Evolutionary conservation across 2,113 vertebrate species (phyloP).

Genomic region (Hydropotes inermis): DNA sequence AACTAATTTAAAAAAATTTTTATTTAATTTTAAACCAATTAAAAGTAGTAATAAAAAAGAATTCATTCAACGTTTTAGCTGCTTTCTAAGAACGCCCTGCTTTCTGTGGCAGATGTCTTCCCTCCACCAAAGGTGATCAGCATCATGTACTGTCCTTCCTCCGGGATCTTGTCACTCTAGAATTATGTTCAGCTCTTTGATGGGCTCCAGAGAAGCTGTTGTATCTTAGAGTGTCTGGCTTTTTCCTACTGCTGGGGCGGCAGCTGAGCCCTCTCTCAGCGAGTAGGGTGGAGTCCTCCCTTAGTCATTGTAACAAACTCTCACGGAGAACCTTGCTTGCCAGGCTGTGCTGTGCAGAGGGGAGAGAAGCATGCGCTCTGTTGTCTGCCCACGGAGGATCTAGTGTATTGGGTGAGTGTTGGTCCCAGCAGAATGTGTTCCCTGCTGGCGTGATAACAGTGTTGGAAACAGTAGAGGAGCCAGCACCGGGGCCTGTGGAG

Average conservation of each 20-base stretch:
- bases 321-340: background rate
- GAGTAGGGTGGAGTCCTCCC: background rate
- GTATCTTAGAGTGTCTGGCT: background rate
- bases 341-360: background rate
- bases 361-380: background rate
- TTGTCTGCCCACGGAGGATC: background rate
- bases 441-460: rapidly evolving
- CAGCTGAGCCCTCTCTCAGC: rapidly evolving
- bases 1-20: background rate
- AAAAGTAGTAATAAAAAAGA: background rate
- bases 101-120: background rate
- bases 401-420: background rate
- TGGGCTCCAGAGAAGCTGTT: background rate
- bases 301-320: background rate
- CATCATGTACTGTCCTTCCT: background rate
- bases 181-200: background rate
- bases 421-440: background rate
- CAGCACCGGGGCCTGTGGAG: background rate
- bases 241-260: background rate
- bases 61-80: background rate
- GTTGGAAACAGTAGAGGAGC: background rate
- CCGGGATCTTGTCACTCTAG: rapidly evolving
- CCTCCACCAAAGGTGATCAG: background rate
- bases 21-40: background rate
- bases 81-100: background rate